Conservation (phyloP, 2,797 vertebrate species). For the Trichosurus vulpecula region DNA sequence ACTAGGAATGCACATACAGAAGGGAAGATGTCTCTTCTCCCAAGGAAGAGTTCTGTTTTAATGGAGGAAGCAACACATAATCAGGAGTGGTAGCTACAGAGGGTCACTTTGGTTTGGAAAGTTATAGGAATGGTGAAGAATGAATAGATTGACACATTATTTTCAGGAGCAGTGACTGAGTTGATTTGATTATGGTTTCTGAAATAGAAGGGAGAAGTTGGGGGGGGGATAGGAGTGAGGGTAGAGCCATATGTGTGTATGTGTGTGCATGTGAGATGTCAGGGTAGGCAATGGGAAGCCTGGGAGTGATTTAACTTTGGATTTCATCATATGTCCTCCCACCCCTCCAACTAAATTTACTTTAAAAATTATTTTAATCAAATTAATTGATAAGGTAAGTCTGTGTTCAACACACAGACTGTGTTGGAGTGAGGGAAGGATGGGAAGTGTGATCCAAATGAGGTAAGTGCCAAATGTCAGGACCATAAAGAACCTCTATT, state of each 20-base stretch:
- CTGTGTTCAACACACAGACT: neutral
- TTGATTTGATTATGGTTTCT: neutral
- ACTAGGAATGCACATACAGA: neutral
- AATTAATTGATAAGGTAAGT: neutral
- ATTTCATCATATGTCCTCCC: constrained; percentile 39
- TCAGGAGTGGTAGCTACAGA: neutral
- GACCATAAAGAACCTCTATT: neutral
- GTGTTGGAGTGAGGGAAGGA: neutral
- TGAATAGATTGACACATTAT: neutral
- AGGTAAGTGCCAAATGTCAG: neutral
- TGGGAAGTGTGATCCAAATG: neutral
- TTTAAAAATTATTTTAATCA: constrained; percentile 34
- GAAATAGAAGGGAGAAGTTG: neutral
- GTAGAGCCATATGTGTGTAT: neutral
- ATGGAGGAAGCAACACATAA: neutral
- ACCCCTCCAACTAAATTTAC: constrained; percentile 6
- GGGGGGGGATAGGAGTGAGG: neutral
- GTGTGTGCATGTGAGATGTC: too few species aligned
- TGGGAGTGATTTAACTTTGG: constrained; percentile 1
- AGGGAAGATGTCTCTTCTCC: neutral
- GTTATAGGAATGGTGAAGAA: neutral
- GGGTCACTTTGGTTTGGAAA: neutral
- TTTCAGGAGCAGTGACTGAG: neutral
- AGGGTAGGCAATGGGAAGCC: neutral
- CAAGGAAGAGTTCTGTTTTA: neutral